Evolutionary conservation across 2,888 invertebrate species (phyloP), one percentile per base, ranked within the genome.

Genomic region (Pediacus dermestoides): DNA sequence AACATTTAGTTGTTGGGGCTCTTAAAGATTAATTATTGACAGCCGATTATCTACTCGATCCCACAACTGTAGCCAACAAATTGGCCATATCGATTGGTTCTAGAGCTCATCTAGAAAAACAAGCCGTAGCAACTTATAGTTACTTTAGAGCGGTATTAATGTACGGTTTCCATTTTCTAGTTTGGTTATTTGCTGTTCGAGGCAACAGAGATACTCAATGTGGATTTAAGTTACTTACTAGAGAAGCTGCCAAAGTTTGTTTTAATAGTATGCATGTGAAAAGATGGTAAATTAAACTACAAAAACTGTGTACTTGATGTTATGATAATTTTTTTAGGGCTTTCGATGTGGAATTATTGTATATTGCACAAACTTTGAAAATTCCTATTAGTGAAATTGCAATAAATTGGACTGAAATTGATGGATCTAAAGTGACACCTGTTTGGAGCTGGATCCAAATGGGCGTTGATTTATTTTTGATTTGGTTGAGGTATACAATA

Each of bases 391-490:
- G 75, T 8, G 97, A 99, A 73, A 82, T 96, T 39, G 83, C 93
- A 16, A 91, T 97, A 0, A 83, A 82, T 52, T 97, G 96, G 96
- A 89, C 87, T 16, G 96, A 97, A 75, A 93, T 96, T 48, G 95
- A 95, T 50, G 96, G 95, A 1, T 87, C 87, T 0, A 88, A 88
- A 67, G 72, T 88, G 13, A 80, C 92, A 0, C 99, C 99, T 0
- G 76, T 99, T 23, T 82, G 89, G 77, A 94, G 95, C 46, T 96
- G 95, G 93, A 64, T 99, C 36, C 94, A 99, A 71, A 99, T 99
- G 99, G 97, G 94, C 7, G 71, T 75, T 26, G 99, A 99, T 73
- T 74, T 99, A 31, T 75, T 87, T 21, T 74, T 95, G 10, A 96
- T 99, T 55, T 93, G 96, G 88, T 74, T 95, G 21, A 80, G 88